Conservation (phyloP, 2,888 invertebrate species). For the Drosophila gaucha region DNA sequence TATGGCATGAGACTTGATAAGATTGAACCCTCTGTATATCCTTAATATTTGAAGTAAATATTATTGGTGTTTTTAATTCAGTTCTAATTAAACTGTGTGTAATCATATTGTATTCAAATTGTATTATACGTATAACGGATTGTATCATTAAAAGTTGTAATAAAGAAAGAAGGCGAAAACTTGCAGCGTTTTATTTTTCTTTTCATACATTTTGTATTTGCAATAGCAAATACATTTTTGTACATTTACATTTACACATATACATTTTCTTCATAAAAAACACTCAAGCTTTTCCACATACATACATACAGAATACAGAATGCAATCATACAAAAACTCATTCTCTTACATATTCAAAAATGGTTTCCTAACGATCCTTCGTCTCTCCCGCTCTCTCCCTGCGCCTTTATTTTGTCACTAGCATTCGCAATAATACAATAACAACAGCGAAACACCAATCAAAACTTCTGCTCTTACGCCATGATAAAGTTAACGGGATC, state of each 20-base stretch:
- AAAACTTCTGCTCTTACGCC: background rate
- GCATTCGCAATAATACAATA: too few relatives aligned
- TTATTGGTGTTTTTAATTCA: conserved; percentile 26
- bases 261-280: too few relatives aligned
- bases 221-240: too few relatives aligned
- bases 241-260: too few relatives aligned
- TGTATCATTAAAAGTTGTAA: conserved; percentile 53
- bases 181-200: background rate
- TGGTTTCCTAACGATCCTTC: too few relatives aligned
- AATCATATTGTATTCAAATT: conserved; percentile 44
- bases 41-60: conserved; percentile 23
- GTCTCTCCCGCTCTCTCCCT: too few relatives aligned
- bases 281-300: too few relatives aligned
- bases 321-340: too few relatives aligned
- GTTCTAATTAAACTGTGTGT: conserved; percentile 42
- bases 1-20: conserved; percentile 14
- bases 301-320: too few relatives aligned
- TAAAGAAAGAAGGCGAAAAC: conserved; percentile 53
- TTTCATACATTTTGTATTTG: too few relatives aligned
- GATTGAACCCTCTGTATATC: conserved; percentile 21
- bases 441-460: background rate
- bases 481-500: background rate
- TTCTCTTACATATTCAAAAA: too few relatives aligned
- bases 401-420: too few relatives aligned
- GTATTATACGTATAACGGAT: conserved; percentile 39